Conservation (phyloP, 2,113 vertebrate species). For the Rhea pennata region DNA sequence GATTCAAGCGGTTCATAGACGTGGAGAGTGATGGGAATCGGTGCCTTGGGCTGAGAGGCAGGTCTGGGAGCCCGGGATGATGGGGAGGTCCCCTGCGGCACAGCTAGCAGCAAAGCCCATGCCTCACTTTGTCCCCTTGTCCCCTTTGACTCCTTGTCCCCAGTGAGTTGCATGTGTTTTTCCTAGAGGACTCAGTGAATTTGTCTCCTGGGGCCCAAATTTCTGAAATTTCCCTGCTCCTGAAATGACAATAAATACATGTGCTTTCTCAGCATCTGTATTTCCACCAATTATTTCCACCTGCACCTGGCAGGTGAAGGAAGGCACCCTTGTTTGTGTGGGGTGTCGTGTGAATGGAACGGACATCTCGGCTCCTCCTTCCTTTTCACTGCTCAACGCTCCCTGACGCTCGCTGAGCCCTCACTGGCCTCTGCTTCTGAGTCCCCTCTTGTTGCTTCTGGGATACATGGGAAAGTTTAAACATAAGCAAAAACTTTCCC, state of each 20-base stretch:
- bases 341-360: too few relatives aligned
- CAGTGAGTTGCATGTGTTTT: rapidly evolving
- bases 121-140: background rate
- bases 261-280: rapidly evolving
- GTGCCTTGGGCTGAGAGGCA: background rate
- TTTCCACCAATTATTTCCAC: background rate
- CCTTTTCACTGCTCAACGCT: too few relatives aligned
- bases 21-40: background rate
- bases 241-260: background rate
- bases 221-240: background rate
- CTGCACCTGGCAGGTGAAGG: background rate
- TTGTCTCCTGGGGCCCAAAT: background rate
- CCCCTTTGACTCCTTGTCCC: background rate
- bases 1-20: background rate
- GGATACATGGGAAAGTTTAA: background rate
- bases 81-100: background rate
- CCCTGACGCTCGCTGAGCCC: background rate
- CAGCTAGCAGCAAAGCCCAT: background rate
- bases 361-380: too few relatives aligned
- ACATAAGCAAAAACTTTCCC: too few relatives aligned
- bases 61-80: background rate
- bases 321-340: background rate
- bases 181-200: background rate
- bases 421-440: background rate
- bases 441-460: background rate